These are phyloP conservation scores for Allophyes oxyacanthae DNA, from an alignment of 2,888 invertebrate species.

Conservation along the genomic window DNA sequence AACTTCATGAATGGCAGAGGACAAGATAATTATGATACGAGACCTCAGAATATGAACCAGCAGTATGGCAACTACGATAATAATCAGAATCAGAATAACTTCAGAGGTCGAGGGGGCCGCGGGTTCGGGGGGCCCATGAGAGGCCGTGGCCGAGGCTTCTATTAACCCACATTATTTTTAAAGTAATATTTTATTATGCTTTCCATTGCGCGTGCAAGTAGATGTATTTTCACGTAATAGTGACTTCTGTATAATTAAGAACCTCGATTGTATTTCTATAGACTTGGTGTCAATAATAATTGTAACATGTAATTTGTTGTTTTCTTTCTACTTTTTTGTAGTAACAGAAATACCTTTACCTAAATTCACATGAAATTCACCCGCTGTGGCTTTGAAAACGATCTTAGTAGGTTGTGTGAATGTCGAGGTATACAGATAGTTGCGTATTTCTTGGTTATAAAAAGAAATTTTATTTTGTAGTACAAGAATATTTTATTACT, in stretches of 20 bases:
- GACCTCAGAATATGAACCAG: constrained; percentile 53
- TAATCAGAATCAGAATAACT: constrained; percentile 51
- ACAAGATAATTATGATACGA: constrained; percentile 56
- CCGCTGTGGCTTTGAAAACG: too few species aligned
- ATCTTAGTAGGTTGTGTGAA: too few species aligned
- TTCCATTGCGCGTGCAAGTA: constrained; percentile 17
- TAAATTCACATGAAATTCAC: too few species aligned
- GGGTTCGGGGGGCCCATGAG: constrained; percentile 59
- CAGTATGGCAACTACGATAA: constrained; percentile 61
- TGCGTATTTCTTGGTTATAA: neutral
- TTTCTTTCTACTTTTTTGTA: constrained; percentile 6
- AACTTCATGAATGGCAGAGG: constrained; percentile 67
- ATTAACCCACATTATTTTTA: constrained; percentile 17
- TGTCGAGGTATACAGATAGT: too few species aligned
- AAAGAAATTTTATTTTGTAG: constrained; percentile 2
- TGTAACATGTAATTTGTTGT: constrained; percentile 4
- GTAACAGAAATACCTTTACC: too few species aligned
- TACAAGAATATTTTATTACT: constrained; percentile 42
- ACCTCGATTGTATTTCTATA: constrained; percentile 32
- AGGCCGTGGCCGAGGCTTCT: constrained; percentile 71
- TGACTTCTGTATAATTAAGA: constrained; percentile 17
- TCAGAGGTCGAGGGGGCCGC: constrained; percentile 67
- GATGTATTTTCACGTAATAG: constrained; percentile 28
- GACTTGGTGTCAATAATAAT: constrained; percentile 33
- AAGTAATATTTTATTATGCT: constrained; percentile 16